phyloP scores from a whole-genome alignment of 2,797 vertebrate genomes.

The Megaceryle alcyon region DNA sequence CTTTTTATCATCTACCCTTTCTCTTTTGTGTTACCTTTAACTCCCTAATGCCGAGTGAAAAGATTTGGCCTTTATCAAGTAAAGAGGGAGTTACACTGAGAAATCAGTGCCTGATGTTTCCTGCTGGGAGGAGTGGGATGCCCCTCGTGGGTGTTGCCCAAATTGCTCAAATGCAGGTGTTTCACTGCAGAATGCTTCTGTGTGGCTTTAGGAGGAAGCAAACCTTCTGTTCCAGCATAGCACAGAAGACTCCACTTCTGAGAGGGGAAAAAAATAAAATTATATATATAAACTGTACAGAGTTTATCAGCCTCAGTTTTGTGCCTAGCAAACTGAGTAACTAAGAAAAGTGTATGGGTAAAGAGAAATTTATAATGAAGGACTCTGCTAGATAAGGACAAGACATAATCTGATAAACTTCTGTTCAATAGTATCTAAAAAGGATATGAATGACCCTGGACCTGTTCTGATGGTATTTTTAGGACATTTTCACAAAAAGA shows the following conservation, averaged over 20 bases:
- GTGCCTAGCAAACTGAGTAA: not conserved
- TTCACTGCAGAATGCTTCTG: not conserved
- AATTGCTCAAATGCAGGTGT: too few species aligned
- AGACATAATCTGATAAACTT: not conserved
- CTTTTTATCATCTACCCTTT: not conserved
- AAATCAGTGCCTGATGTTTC: too few species aligned
- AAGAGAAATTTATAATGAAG: not conserved
- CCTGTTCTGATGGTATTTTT: not conserved
- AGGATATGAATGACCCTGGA: not conserved
- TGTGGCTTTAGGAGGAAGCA: not conserved
- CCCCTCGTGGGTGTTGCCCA: fast-evolving
- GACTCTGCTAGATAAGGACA: not conserved
- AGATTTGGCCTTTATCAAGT: not conserved
- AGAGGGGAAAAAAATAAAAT: not conserved
- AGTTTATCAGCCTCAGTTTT: not conserved
- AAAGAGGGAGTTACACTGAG: not conserved
- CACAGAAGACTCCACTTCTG: not conserved
- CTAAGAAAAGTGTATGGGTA: not conserved
- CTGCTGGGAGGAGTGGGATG: not conserved
- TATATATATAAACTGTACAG: too few species aligned
- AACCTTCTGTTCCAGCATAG: not conserved
- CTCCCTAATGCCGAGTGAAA: not conserved
- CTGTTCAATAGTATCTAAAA: not conserved
- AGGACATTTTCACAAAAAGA: not conserved
- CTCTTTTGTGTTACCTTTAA: not conserved